Evolutionary conservation across 1,140 invertebrate genomes (phyloP).

Genomic region (Fragariocoptes setiger): DNA sequence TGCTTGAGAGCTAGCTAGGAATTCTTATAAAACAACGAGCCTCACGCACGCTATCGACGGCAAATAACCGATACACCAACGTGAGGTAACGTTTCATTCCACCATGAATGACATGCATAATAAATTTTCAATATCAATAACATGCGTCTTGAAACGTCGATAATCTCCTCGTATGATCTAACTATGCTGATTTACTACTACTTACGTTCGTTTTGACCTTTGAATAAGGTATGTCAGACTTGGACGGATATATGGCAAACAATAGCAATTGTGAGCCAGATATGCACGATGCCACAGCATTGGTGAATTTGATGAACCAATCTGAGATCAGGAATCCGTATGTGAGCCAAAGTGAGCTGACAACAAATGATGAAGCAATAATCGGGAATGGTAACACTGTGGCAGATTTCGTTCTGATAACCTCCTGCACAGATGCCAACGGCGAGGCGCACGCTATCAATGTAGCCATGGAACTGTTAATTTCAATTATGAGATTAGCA

Average conservation of each 20-base stretch:
- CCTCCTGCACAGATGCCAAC: conserved; percentile 32
- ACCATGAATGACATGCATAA: not conserved
- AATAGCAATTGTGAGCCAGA: conserved; percentile 31
- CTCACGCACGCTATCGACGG: too few species aligned
- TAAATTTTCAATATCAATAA: too few species aligned
- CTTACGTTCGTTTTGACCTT: too few species aligned
- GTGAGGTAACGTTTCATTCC: too few species aligned
- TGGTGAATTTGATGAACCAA: conserved; percentile 36
- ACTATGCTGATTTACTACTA: too few species aligned
- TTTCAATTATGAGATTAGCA: too few species aligned
- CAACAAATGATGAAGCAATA: conserved; percentile 36
- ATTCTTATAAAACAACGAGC: too few species aligned
- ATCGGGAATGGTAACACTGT: conserved; percentile 43
- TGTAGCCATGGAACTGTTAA: conserved; percentile 33
- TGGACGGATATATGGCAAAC: conserved; percentile 29
- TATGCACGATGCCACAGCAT: conserved; percentile 32
- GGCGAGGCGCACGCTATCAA: conserved; percentile 43
- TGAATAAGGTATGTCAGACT: too few species aligned
- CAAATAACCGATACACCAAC: too few species aligned
- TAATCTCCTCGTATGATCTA: too few species aligned
- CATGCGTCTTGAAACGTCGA: too few species aligned
- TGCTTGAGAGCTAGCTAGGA: too few species aligned
- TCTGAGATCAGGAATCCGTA: conserved; percentile 37
- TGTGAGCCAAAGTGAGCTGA: conserved; percentile 35
- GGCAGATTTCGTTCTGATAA: conserved; percentile 33